phyloP scores from a whole-genome alignment of 30 jellyfish, hydroid and myxozoan genomes.

The Morbakka virulenta region DNA sequence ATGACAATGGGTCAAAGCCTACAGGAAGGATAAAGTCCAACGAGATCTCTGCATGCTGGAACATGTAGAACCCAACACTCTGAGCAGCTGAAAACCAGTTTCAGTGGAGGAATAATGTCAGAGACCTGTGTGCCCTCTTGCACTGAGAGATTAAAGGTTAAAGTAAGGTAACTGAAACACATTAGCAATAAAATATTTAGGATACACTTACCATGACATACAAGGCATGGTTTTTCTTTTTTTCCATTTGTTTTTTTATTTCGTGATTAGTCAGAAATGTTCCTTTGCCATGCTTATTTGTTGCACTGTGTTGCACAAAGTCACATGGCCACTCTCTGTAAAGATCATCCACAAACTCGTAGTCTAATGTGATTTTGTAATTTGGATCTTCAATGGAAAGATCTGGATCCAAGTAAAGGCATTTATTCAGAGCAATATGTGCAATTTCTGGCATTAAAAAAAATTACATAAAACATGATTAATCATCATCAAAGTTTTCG shows the following conservation, averaged over 20 bases:
- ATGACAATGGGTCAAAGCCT: too few relatives aligned
- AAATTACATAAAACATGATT: too few relatives aligned
- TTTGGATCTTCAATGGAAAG: constrained; percentile 65
- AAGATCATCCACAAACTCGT: constrained; percentile 86
- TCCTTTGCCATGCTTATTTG: constrained; percentile 68
- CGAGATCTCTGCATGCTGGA: too few relatives aligned
- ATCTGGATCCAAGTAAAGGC: constrained; percentile 43
- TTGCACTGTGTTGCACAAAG: constrained; percentile 59
- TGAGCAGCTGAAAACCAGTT: too few relatives aligned
- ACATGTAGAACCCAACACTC: too few relatives aligned
- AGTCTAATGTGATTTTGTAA: constrained; percentile 55
- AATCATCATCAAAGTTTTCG: too few relatives aligned
- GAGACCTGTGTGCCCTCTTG: too few relatives aligned
- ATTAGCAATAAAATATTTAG: too few relatives aligned
- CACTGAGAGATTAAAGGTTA: too few relatives aligned
- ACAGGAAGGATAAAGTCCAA: too few relatives aligned
- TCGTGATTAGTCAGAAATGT: constrained; percentile 46
- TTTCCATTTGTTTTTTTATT: constrained; percentile 44
- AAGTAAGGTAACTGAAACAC: too few relatives aligned
- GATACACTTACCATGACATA: constrained; percentile 66
- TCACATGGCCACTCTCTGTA: constrained; percentile 85
- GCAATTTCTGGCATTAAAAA: constrained; percentile 64
- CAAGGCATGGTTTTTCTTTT: constrained; percentile 60
- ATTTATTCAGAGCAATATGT: constrained; percentile 48
- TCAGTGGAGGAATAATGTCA: too few relatives aligned